Evolutionary conservation across 2,888 invertebrate genomes (phyloP), one percentile per base, ranked within the genome.

Genomic region (Nebria brevicollis): DNA sequence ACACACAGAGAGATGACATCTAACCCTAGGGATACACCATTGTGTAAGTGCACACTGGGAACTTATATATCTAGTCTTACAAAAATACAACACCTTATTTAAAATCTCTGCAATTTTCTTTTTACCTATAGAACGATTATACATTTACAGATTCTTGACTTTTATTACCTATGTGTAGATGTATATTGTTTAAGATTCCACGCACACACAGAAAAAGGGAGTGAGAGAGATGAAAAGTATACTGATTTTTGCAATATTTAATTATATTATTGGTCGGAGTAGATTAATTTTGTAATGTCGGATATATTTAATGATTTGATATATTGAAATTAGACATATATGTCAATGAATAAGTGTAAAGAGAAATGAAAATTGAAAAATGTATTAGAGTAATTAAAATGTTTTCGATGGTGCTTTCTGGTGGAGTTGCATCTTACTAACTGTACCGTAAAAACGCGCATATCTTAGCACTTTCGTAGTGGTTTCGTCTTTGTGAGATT

Each of bases 11-110:
- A 26, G 70, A 26, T 70, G 70, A 70, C 70, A 70, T 34, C 70
- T 70, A 70, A 70, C 70, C 70, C 70, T 70, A 70, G 70, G 70
- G 70, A 70, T 70, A 66, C 25, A 66, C 25, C 13, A 66, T 66
- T 66, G 66, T 66, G 66, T 66, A 34, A 34, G 34, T 34, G 34
- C 34, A 54, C 54, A 54, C 2, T 2, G 54, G 7, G 54, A 54
- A 13, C 20, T 20, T 20, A 1, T 20, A 20, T 6, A 54, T 13
- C 4, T 54, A 8, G 54, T 54, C 54, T 54, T 54, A 54, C 54
- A 8, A 54, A 54, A 54, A 54, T 54, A 11, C 13, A 11, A 54
- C 54, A 54, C 54, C 54, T 11, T 54, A 8, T 13, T 54, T 54
- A 54, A 54, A 54, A 54, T 54, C 7, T 11, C 8, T 54, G 54